These are phyloP conservation scores for human DNA, from an alignment of 2,113 vertebrate genomes.

Conservation along the genomic window DNA sequence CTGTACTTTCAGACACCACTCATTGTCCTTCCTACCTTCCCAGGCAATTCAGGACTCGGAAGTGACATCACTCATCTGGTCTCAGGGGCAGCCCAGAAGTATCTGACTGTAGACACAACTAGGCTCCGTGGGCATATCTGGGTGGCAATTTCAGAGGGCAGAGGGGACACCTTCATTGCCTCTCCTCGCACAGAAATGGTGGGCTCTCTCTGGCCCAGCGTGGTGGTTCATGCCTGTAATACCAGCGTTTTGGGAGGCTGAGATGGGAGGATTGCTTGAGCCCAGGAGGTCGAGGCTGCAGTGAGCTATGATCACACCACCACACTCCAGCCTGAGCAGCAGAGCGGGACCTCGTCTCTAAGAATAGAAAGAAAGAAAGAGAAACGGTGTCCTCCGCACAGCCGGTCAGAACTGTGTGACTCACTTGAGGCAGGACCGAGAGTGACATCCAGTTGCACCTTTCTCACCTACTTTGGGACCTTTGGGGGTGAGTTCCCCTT, in stretches of 20 bases:
- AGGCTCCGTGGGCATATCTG: neutral
- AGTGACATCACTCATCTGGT: neutral
- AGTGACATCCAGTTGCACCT: neutral
- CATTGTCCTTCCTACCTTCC: constrained; percentile 19
- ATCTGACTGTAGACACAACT: neutral
- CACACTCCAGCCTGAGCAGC: no score
- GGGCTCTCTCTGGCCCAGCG: neutral
- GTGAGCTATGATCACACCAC: no score
- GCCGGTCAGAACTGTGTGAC: neutral
- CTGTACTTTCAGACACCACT: neutral
- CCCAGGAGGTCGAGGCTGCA: no score
- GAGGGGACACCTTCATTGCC: neutral
- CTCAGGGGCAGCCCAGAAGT: neutral
- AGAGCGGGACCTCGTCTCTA: no score
- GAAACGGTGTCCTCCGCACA: neutral
- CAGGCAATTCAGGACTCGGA: neutral
- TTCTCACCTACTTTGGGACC: neutral
- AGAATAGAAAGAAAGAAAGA: neutral
- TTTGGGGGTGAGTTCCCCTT: neutral
- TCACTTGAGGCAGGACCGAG: neutral
- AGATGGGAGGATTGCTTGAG: no score
- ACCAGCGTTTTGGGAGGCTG: no score
- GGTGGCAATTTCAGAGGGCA: neutral
- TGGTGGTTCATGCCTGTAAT: no score
- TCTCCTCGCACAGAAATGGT: neutral